Base-by-base conservation (phyloP, 2,888 invertebrate species). In the Neria commutata region DNA sequence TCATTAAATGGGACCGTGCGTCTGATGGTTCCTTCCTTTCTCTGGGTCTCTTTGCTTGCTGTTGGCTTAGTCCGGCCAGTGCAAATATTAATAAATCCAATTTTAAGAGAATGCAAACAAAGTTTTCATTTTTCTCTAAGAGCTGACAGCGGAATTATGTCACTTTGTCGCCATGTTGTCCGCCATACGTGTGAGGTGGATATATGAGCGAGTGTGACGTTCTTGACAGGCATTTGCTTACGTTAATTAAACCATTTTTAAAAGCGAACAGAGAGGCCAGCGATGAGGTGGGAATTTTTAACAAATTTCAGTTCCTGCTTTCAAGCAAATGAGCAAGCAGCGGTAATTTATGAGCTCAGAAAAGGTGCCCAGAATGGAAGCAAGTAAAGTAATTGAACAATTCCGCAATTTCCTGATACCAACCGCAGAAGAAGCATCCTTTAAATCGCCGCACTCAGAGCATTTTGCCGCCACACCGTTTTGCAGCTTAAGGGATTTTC, bases 1-100 rank as follows among this genome's bases (percentile, higher is more conserved):
- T 76, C 75, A 78, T 77, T 77, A 77, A 75, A 74, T 67, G 65
- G 63, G 63, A 69, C 68, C 63, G 63, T 57, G 57, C 21, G 61
- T 46, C 63, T 52, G 33, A 37, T 60, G 37, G 48, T 48, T 26
- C 40, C 34, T 21, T 48, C 25, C 40, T 23, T n/a, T 17, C 49
- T n/a, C n/a, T n/a, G n/a, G n/a, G n/a, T n/a, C n/a, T n/a, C n/a
- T n/a, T n/a, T n/a, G n/a, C n/a, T n/a, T n/a, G n/a, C n/a, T 42
- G 42, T 42, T 42, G 42, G n/a, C 37, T 37, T n/a, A n/a, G 37
- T 8, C n/a, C 6, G 37, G 55, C 48, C 54, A 33, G 34, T 48
- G 58, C 46, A 61, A 42, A 42, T 37, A 56, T 58, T 60, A 53
- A 64, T 64, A 64, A 61, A 61, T 64, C 58, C 55, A 54, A 58